These are phyloP conservation scores for Odontesthes bonariensis DNA, from an alignment of 2,113 vertebrate species.

Conservation along the genomic window DNA sequence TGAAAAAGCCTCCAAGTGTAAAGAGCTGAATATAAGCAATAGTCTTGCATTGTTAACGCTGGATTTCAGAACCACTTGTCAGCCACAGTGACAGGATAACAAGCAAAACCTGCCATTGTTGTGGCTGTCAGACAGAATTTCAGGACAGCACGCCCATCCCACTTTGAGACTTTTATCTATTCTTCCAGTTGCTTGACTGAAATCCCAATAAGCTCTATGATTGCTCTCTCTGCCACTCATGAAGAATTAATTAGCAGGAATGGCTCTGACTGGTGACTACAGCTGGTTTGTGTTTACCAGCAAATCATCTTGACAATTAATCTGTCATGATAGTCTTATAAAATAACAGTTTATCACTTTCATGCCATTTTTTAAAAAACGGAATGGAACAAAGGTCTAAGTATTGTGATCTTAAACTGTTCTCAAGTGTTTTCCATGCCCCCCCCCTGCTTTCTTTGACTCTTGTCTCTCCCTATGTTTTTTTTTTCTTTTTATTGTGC, in stretches of 20 bases:
- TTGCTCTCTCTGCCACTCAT: conserved; percentile 21
- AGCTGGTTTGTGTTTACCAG: conserved; percentile 8
- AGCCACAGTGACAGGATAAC: conserved; percentile 66
- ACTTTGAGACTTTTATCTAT: conserved; percentile 51
- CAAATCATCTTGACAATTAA: conserved; percentile 3
- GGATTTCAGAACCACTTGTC: conserved; percentile 62
- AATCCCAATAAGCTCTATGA: conserved; percentile 57
- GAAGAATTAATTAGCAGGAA: conserved; percentile 40
- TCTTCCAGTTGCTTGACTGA: conserved; percentile 52
- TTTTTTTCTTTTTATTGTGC: too few species aligned
- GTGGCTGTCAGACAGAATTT: conserved; percentile 61
- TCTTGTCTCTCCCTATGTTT: too few species aligned
- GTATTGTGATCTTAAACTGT: too few species aligned
- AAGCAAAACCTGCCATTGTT: conserved; percentile 65
- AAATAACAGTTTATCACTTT: not conserved
- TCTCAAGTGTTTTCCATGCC: too few species aligned
- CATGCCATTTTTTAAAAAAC: not conserved
- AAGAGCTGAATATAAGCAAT: conserved; percentile 38
- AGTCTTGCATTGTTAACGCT: conserved; percentile 43
- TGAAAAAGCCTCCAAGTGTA: conserved; percentile 31
- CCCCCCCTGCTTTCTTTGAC: too few species aligned
- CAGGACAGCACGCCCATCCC: conserved; percentile 37
- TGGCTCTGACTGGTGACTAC: conserved; percentile 8
- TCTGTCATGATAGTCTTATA: not conserved
- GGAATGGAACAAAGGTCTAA: too few species aligned